Evolutionary conservation across 1,140 invertebrate species (phyloP), one percentile per base, ranked within the genome.

Genomic region (Colletes latitarsis): DNA sequence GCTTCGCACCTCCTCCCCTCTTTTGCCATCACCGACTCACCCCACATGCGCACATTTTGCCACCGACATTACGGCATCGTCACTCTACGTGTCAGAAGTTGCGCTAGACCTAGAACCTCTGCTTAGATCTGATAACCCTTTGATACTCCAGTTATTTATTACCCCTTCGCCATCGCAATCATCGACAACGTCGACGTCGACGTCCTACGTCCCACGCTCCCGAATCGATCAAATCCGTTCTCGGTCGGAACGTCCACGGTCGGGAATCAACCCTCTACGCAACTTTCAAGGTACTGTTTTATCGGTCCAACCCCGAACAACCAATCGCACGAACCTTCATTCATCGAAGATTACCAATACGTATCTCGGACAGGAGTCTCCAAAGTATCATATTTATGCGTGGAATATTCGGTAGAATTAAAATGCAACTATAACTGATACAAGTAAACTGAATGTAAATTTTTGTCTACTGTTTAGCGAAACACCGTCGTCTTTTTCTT

Each of bases 61-160:
- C 88, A 88, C 83, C 89, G 87, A 88, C 89, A 86, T 91, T 90
- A 91, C 90, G 85, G 89, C 91, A 89, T 93, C 91, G 92, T 92
- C 92, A 90, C 89, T 92, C 87, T 87, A 91, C 90, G 92, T 91
- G 92, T 92, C 92, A 91, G 84, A 93, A 93, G 88, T 93, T 92
- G 77, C 91, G 83, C 91, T 75, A 86, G 82, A 85, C 77, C 71
- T 85, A 77, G 88, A 84, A 87, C 83, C 87, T 88, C 84, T 81
- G 89, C 89, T 90, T 85, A 90, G 84, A 88, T 90, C 88, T 92
- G 90, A 91, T 92, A 92, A 92, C 90, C 91, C 92, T 91, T 92
- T 92, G 90, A 89, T 92, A 90, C 85, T 89, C 86, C 85, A 68
- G 77, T 89, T 88, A 81, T 88, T 85, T 88, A 89, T 90, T 88